Evolutionary conservation across 1,140 invertebrate genomes (phyloP), one percentile per base, ranked within the genome.

Genomic region (Pseudomyrmex gracilis): DNA sequence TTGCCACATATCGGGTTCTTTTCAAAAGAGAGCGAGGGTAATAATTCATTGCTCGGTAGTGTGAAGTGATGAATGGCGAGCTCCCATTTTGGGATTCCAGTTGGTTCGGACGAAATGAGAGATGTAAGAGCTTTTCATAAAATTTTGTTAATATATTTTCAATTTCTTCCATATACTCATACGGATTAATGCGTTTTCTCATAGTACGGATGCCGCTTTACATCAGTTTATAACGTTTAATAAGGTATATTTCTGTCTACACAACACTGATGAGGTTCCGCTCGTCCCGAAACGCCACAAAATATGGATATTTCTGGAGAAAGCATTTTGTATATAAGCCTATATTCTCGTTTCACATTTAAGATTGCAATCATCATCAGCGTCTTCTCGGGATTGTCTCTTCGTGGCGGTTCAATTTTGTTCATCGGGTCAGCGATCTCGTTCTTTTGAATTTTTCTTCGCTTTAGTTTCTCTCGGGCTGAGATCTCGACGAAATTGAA

Each of bases 191-290:
- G 70, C 45, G 68, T 78, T 85, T 85, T 74, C 55, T 68, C 66
- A 49, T 77, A 63, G 73, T 73, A 82, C 74, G 88, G 90, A 91
- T 89, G 84, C 89, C 85, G 82, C 70, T 85, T 90, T 91, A 91
- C 89, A 91, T 88, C 55, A 73, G 86, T 85, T 73, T 86, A 64
- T 87, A 82, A 85, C 70, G 66, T 84, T 66, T 85, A 82, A 88
- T 34, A 34, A 86, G 53, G 57, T 86, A 86, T 87, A 86, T 66
- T 34, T 87, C 70, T 84, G 73, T 66, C 80, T 82, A 78, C 84
- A 88, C 83, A 88, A 90, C 86, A 87, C 64, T 84, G 73, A 88
- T 58, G 76, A 90, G 71, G 60, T 87, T 78, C 13, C 13, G 45
- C 53, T 49, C 61, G 53, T 87, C 76, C 83, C 20, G 57, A 88